Evolutionary conservation across 2,888 invertebrate genomes (phyloP), one percentile per base, ranked within the genome.

Genomic region (Aricia artaxerxes): DNA sequence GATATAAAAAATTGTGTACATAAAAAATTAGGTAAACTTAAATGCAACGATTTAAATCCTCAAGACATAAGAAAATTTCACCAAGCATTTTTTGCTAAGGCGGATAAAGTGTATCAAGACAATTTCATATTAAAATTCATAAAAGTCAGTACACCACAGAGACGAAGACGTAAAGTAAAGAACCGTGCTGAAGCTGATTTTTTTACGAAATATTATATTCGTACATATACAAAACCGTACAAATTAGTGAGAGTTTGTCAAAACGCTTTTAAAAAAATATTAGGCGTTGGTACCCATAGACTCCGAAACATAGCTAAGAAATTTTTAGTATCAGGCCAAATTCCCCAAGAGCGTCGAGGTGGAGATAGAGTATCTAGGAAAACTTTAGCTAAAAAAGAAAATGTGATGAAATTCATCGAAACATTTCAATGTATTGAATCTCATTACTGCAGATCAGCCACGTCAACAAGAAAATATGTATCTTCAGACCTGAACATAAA

Each of bases 51-150:
- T 78, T 73, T 73, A 78, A 78, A 78, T 73, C 78, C 78, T 73
- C 78, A 78, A 79, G 81, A 82, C 78, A 81, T 81, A 38, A 81
- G 80, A 35, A 35, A 35, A 35, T 35, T 35, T 35, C 35, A 35
- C 2, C 35, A 35, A 35, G 35, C 35, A 35, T 81, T 81, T 79
- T 81, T 64, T 79, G 80, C 80, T 2, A 82, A 81, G 57, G 79
- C 79, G 69, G 80, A 82, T 72, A 82, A 83, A 81, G 78, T 53
- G 49, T 73, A 82, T 78, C 82, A 82, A 81, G 84, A 83, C 77
- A 82, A 81, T 79, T 84, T 82, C 72, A 83, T 83, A 57, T 81
- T 84, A 73, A 83, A 83, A 82, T 82, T 79, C 53, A 78, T 82
- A 53, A 82, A 82, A 81, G 73, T 78, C 60, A 77, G 78, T 75